These are phyloP conservation scores for Panopea generosa DNA, from an alignment of 2,888 invertebrate genomes.

Conservation along the genomic window DNA sequence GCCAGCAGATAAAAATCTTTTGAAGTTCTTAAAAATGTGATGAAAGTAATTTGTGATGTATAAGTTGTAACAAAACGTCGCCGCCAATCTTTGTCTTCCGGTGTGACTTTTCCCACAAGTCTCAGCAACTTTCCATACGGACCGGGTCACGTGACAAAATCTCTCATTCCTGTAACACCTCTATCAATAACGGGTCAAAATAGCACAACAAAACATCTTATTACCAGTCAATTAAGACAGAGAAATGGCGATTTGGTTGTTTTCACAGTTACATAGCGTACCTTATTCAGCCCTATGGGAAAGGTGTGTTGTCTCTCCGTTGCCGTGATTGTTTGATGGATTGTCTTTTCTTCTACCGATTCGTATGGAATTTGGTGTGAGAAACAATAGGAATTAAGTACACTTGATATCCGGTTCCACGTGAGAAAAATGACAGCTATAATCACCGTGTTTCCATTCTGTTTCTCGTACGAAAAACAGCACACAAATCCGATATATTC, in stretches of 20 bases:
- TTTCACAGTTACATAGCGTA: slow-evolving; percentile 7
- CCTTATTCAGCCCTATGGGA: slow-evolving; percentile 5
- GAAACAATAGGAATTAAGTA: slow-evolving; percentile 9
- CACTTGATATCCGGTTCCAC: too few species aligned
- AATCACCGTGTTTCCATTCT: too few species aligned
- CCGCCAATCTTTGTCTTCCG: slow-evolving; percentile 2
- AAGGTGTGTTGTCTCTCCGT: slow-evolving; percentile 31
- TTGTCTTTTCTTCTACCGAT: not conserved
- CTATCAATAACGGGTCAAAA: slow-evolving; percentile 13
- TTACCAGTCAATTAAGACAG: slow-evolving; percentile 25
- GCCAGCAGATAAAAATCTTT: not conserved
- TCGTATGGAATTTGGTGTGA: slow-evolving; percentile 18
- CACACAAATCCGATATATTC: too few species aligned
- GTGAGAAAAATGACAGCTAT: too few species aligned
- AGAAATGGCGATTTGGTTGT: slow-evolving; percentile 4
- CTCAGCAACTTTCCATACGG: slow-evolving; percentile 19
- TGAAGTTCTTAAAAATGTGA: not conserved
- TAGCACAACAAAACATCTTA: slow-evolving; percentile 24
- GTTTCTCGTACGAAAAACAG: too few species aligned
- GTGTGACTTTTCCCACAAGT: slow-evolving; percentile 54
- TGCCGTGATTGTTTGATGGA: not conserved
- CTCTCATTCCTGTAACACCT: slow-evolving; percentile 42
- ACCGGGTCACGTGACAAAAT: slow-evolving; percentile 4
- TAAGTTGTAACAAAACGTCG: slow-evolving; percentile 19
- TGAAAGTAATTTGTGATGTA: slow-evolving; percentile 28